Conservation (phyloP, 2,113 vertebrate species). For the Eublepharis macularius region DNA sequence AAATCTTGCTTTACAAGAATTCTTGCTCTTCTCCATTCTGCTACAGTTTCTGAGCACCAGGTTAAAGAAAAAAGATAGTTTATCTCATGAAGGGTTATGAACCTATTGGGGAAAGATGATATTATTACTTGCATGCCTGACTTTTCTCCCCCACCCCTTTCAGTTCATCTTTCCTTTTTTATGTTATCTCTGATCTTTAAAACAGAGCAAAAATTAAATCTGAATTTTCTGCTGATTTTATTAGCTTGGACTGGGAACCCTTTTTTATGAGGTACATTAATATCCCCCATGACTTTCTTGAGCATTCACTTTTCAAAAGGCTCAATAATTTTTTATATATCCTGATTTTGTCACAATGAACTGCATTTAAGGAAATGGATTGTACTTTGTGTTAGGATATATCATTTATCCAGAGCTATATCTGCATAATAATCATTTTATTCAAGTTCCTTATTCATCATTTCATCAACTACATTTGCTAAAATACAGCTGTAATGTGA, state of each 20-base stretch:
- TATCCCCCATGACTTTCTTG: slow-evolving; percentile 44
- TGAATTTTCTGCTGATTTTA: slow-evolving; percentile 58
- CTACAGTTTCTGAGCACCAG: neutral
- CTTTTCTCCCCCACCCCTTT: slow-evolving; percentile 24
- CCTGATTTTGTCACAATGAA: slow-evolving; percentile 65
- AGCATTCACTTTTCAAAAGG: slow-evolving; percentile 52
- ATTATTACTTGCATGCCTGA: slow-evolving; percentile 27
- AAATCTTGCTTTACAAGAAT: neutral
- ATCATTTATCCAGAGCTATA: slow-evolving; percentile 31
- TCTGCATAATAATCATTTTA: slow-evolving; percentile 21
- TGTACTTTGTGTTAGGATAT: slow-evolving; percentile 26
- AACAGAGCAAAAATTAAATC: slow-evolving; percentile 59
- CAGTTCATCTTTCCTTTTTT: slow-evolving; percentile 34
- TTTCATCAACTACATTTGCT: slow-evolving; percentile 29
- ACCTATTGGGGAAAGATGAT: neutral
- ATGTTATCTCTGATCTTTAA: slow-evolving; percentile 37
- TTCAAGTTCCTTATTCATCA: slow-evolving; percentile 42
- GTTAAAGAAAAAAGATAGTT: neutral
- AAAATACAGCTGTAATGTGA: neutral
- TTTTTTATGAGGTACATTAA: slow-evolving; percentile 49
- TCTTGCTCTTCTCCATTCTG: neutral
- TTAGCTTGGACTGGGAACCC: slow-evolving; percentile 53
- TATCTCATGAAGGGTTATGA: neutral
- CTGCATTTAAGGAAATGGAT: slow-evolving; percentile 36
- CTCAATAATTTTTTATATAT: slow-evolving; percentile 62